Evolutionary conservation across 2,888 invertebrate species (phyloP), one percentile per base, ranked within the genome.

Genomic region (Teleogryllus oceanicus): DNA sequence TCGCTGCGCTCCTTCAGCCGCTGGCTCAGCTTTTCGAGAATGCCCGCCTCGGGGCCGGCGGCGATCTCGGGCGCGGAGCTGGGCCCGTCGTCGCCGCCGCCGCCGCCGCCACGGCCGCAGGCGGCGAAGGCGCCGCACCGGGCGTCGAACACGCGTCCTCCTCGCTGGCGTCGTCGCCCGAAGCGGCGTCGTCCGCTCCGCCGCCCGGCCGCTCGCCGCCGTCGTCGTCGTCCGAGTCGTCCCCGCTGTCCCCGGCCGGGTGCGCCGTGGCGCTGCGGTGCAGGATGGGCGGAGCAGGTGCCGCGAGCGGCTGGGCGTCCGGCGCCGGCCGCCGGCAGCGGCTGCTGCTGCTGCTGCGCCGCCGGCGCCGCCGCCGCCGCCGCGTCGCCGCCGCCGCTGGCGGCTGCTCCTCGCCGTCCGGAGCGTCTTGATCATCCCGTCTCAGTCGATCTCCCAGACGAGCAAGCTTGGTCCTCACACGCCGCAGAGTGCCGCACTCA

Each of bases 1-100:
- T 91, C 91, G 76, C 91, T 88, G 82, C 89, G 88, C 82, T 89
- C 90, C 85, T 88, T 91, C 81, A 91, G 85, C 76, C 86, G 85
- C 83, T 88, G 88, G 81, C 89, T 89, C 81, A 90, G 86, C 84
- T 86, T 89, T 85, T 90, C 90, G 80, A 90, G 87, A 79, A 90
- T 77, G 16, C 81, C 75, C 24, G 80, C 79, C 75, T 80, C 80
- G 21, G 79, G 75, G 20, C 76, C 12, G 24, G 49, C 62, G 24
- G 76, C 49, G 49, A 77, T 18, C 74, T 79, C 79, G 49, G 78
- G 24, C 16, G 79, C 76, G 24, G 76, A 76, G 78, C 80, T 79
- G 12, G 74, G 75, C 5, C n/a, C 62, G 62, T n/a, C 62, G n/a
- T 11, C 76, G 37, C 11, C 49, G n/a, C n/a, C 76, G 21, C 20